Evolutionary conservation across 2,888 invertebrate species (phyloP), one percentile per base, ranked within the genome.

Genomic region (Cyclophora punctaria): DNA sequence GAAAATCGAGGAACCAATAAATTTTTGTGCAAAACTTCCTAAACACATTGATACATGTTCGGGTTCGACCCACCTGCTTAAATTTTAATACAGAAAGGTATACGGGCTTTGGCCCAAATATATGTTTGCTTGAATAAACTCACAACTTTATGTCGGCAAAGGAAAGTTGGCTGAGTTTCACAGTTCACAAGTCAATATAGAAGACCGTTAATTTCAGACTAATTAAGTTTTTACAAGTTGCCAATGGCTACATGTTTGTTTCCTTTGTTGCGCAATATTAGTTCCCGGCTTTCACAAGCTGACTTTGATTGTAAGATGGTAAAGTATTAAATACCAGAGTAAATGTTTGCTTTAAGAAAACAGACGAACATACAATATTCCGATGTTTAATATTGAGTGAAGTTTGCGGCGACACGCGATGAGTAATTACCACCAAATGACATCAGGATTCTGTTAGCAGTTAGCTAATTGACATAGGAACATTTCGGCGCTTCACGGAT

Each of bases 371-470:
- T 20, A 20, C 20, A 20, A 20, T 20, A 20, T 20, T 20, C 20
- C 20, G 20, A 20, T 20, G 20, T 20, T 20, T 20, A 20, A 7
- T 41, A 41, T 7, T 41, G 5, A 41, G 41, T 41, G 5, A 41
- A 7, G 5, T 41, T 37, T 49, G 35, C 7, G 37, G 37, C 35
- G 41, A 48, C 50, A 54, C 7, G n/a, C 41, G 54, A 49, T 68
- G 73, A 79, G 81, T 83, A 83, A 83, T 83, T 83, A 81, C 79
- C 71, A 69, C 73, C 75, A 80, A 83, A 81, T 82, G 83, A 81
- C 83, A 80, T 79, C 72, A 71, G 73, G 74, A 74, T 76, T 71
- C 73, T 66, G 66, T 71, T 76, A 78, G 75, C 80, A 78, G 80
- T 75, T 80, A 73, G 74, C 77, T 84, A 83, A 84, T 84, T 84